Conservation (phyloP, 2,113 vertebrate species). For the Halcyon malimbica region DNA sequence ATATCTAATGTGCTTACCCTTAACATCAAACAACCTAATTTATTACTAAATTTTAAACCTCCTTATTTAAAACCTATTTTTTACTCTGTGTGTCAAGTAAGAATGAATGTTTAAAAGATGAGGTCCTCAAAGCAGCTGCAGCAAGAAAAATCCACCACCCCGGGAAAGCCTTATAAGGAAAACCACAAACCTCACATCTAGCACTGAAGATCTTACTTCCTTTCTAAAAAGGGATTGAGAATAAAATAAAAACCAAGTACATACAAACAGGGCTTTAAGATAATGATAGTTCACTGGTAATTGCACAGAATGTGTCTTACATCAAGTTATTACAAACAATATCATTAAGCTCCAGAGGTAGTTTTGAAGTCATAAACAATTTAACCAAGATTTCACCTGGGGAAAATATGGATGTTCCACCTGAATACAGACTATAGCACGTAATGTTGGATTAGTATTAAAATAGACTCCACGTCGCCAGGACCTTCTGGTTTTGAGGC, state of each 20-base stretch:
- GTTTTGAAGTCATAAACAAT: background rate
- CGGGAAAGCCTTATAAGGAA: background rate
- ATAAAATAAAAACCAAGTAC: background rate
- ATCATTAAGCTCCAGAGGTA: background rate
- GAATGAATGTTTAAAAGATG: background rate
- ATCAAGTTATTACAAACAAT: background rate
- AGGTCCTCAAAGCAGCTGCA: background rate
- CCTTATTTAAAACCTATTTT: background rate
- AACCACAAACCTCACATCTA: background rate
- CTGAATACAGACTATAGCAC: background rate
- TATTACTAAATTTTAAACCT: background rate
- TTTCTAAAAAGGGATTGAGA: background rate
- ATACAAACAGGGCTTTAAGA: background rate
- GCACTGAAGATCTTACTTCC: background rate
- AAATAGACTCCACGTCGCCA: background rate
- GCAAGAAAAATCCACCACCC: background rate
- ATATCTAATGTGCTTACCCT: too few species aligned
- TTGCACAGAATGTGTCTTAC: background rate
- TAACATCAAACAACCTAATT: background rate
- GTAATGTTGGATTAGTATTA: background rate
- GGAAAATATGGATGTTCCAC: background rate
- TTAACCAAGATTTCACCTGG: background rate
- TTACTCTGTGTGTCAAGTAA: background rate
- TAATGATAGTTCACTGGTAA: background rate
- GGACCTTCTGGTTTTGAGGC: background rate